Evolutionary conservation across 2,797 vertebrate genomes (phyloP), one percentile per base, ranked within the genome.

Genomic region (Babyrousa celebensis): DNA sequence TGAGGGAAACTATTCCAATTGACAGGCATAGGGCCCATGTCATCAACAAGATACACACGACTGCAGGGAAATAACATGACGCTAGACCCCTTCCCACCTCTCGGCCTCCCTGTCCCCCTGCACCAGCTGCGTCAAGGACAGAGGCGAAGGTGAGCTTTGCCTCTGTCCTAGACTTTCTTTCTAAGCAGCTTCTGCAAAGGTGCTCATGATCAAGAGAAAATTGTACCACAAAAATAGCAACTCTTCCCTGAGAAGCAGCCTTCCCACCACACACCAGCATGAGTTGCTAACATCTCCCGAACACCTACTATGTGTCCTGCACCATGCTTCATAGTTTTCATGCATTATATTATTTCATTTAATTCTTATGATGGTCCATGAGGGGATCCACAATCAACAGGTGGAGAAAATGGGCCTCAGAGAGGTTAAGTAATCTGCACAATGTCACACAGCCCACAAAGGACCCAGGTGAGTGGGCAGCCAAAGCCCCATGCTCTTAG

Each of bases 41-140:
- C 96, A 98, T 97, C 98, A 98, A 91, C 21, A 93, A 97, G 98
- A 98, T 97, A 96, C 98, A 98, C 97, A 95, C 32, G 96, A 88
- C 78, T 95, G 96, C 94, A 94, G 95, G 89, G 94, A 98, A 97
- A 96, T 92, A 97, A 97, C 62, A 84, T 68, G 82, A 92, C 62
- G 90, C 91, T 89, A 56, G 21, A 32, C 85, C 80, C 82, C 7
- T 1, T 40, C 14, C 77, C 2, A 9, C 62, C 17, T 83, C 95
- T 85, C 75, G 60, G 48, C 23, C 62, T 91, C 67, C 40, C 63
- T 48, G 75, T 62, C 23, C 56, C 56, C 10, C 43, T 20, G 21
- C 1, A 7, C 52, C 89, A 82, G 77, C 80, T 62, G 75, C 1
- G 0, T 54, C 54, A 85, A 89, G 86, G 79, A 93, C 70, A 84